These are phyloP conservation scores for Calcarius lapponicus DNA, from an alignment of 2,797 vertebrate species.

Conservation along the genomic window DNA sequence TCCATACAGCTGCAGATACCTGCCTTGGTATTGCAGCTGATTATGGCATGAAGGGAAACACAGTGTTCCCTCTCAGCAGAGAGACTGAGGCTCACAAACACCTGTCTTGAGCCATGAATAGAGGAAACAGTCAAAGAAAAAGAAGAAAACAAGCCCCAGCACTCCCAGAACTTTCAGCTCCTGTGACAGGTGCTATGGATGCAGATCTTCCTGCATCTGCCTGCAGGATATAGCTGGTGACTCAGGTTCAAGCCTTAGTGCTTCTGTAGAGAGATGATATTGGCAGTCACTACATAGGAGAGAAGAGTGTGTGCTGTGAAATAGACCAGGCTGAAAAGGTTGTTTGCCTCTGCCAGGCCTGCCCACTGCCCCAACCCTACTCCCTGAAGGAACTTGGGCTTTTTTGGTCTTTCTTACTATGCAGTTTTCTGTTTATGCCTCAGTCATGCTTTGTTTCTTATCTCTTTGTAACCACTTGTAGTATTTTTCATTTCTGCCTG, in stretches of 20 bases:
- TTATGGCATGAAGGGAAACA: neutral
- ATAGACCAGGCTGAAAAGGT: neutral
- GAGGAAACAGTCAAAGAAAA: neutral
- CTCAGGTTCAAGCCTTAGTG: neutral
- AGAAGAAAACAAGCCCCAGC: neutral
- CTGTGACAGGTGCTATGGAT: neutral
- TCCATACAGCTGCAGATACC: neutral
- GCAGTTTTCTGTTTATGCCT: neutral
- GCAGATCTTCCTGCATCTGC: neutral
- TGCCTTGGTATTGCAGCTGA: neutral
- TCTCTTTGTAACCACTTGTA: neutral
- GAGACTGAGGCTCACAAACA: neutral
- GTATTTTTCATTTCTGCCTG: neutral
- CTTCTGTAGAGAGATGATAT: neutral
- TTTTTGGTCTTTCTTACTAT: neutral
- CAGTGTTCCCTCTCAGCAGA: neutral
- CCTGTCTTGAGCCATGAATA: neutral
- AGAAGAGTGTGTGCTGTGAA: neutral
- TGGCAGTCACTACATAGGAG: accelerated
- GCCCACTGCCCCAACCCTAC: neutral
- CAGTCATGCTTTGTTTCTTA: neutral
- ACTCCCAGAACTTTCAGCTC: neutral
- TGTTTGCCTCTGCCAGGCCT: neutral
- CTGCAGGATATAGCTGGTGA: neutral
- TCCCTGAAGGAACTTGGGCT: neutral